Base-by-base conservation (phyloP, 2,888 invertebrate species). In the Drosophila emarginata region DNA sequence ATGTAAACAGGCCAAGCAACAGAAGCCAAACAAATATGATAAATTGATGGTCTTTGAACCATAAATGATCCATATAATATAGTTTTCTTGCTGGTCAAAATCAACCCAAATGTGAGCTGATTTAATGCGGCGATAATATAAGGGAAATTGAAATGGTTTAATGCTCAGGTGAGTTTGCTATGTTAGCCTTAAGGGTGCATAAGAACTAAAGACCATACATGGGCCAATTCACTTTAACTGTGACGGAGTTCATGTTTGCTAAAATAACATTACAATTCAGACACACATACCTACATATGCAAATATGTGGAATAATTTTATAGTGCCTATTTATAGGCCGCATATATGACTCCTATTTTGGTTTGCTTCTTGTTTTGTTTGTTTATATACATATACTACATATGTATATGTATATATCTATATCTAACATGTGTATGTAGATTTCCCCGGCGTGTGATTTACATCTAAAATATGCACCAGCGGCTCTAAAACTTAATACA, bases 391-490 rank as follows among this genome's bases (percentile, higher is more conserved):
- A 53, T 54, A 56, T 59, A 64, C 64, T 59, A 64, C 64, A 54
- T 32, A 11, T 32, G 9, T 9, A 11, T 32, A 32, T 9, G 9
- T 32, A 32, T 32, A 2, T 32, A 32, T 32, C 11, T 32, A 9
- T 32, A 32, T 32, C 32, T 11, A 32, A 32, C 11, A 32, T 66
- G 51, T 53, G 54, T 74, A 77, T 61, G 64, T 64, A 63, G 53
- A 59, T 65, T 59, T 61, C 66, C 65, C 76, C 37, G 28, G 64
- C 53, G 71, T 63, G 64, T 67, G 65, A 68, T 80, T 84, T 78
- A 71, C 56, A 64, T 53, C 62, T 36, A 40, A 87, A 80, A 73
- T 87, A 80, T 78, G 78, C 81, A 83, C 1, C 32, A 68, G 26
- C 77, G 74, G 65, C 67, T 51, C 62, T 67, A 64, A 62, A 67